Evolutionary conservation across 2,888 invertebrate species (phyloP), one percentile per base, ranked within the genome.

Genomic region (Allacma fusca): DNA sequence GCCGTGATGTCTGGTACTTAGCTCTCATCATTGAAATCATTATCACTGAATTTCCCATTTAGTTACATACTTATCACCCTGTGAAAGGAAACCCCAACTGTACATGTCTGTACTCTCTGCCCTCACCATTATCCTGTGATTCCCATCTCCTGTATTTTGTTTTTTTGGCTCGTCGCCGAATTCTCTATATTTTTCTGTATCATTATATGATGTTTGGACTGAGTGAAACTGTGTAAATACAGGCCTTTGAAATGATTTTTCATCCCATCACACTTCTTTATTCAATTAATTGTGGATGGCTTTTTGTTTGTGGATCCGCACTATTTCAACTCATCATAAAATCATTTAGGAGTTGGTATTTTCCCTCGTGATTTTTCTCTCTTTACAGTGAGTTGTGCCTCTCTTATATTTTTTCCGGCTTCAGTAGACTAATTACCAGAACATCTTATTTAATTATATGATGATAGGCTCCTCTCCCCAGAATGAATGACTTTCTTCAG

Each of bases 281-380:
- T 50, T 50, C 50, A 50, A 50, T 50, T 50, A 50, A 50, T 50
- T 50, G n/a, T 50, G 16, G 50, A 13, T 9, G 50, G 50, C 19
- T 9, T n/a, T 50, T 50, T 50, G n/a, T 50, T 50, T 50, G 4
- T 34, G 9, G n/a, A 50, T 50, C 19, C 16, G 50, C 50, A 50
- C 50, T 50, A 50, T 50, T 50, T 50, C 50, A n/a, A 50, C 16
- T 50, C 50, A 50, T 50, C 50, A 50, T 19, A 50, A 50, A 50
- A 34, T 34, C n/a, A 50, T 50, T 50, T 13, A 16, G 50, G n/a
- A n/a, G 50, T 9, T 50, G 4, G 4, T 50, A 12, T 50, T 50
- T 50, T 50, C 16, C 5, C 1, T 16, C 50, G 50, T 50, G 34
- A 34, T 34, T 34, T 34, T 34, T 34, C 9, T 9, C 34, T 34